Evolutionary conservation across 2,888 invertebrate species (phyloP).

Genomic region (Helleia helle): DNA sequence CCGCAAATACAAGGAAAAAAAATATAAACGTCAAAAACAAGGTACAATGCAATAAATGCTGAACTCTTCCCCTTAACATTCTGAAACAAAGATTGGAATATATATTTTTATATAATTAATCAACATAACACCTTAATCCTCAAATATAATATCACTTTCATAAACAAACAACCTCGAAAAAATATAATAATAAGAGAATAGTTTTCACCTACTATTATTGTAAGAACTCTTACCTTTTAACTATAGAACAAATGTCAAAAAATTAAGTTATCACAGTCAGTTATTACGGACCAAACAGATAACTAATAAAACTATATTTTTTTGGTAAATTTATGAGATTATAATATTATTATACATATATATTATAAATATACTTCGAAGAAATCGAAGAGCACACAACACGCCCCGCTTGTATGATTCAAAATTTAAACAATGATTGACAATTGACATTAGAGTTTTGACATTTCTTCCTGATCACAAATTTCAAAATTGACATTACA

Average conservation of each 20-base stretch:
- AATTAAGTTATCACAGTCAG: slow-evolving; percentile 6
- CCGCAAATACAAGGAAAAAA: slow-evolving; percentile 80
- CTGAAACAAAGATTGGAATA: slow-evolving; percentile 40
- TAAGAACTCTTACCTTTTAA: slow-evolving; percentile 2
- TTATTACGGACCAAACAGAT: not conserved
- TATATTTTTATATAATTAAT: not conserved
- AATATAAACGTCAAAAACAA: slow-evolving; percentile 83
- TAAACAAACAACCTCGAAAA: not conserved
- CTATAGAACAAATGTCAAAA: not conserved
- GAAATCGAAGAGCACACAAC: not conserved
- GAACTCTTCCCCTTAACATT: slow-evolving; percentile 78
- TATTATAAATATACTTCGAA: not conserved
- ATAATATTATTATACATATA: not conserved
- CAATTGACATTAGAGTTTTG: slow-evolving; percentile 1
- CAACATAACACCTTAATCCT: not conserved
- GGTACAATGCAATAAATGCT: slow-evolving; percentile 87
- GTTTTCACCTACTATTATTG: not conserved
- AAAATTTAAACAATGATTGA: not conserved
- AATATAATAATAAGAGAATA: not conserved
- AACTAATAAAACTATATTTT: not conserved
- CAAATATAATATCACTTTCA: not conserved
- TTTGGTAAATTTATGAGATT: not conserved
- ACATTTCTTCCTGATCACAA: too few relatives aligned
- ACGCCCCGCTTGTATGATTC: not conserved
- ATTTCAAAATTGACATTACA: too few relatives aligned